phyloP scores from a whole-genome alignment of 2,888 invertebrate species.

The Lepidocyrtoides sp. region DNA sequence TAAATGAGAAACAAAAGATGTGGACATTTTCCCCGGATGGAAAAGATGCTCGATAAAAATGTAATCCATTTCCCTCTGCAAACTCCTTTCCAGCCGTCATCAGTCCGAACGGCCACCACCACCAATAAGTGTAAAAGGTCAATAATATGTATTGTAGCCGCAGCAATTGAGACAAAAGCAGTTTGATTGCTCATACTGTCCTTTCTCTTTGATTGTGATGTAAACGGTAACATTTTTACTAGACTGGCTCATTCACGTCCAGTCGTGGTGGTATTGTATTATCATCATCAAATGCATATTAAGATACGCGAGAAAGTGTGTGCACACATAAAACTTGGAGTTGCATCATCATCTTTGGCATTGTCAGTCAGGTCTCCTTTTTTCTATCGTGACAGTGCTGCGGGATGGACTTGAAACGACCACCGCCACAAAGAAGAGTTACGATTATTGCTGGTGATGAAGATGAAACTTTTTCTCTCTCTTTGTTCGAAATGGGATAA shows the following conservation, averaged over 20 bases:
- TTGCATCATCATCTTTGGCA: constrained; percentile 71
- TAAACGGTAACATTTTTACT: constrained; percentile 23
- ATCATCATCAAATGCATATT: constrained; percentile 76
- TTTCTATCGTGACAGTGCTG: not conserved
- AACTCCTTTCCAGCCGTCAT: not conserved
- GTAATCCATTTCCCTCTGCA: not conserved
- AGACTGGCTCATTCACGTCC: not conserved
- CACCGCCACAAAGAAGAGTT: constrained; percentile 77
- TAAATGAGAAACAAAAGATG: constrained; percentile 44
- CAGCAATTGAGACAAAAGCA: constrained; percentile 47
- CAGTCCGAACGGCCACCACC: too few relatives aligned
- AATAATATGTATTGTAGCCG: not conserved
- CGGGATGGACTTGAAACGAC: constrained; percentile 58
- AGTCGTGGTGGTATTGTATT: not conserved
- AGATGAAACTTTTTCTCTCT: constrained; percentile 37
- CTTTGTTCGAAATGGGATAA: too few relatives aligned
- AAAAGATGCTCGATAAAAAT: constrained; percentile 9
- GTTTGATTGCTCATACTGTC: constrained; percentile 11
- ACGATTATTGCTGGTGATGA: constrained; percentile 69
- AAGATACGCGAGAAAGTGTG: constrained; percentile 67
- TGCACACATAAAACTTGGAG: constrained; percentile 36
- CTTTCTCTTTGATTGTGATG: constrained; percentile 28
- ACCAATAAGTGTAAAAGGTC: not conserved
- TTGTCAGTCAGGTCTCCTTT: too few relatives aligned
- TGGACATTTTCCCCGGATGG: constrained; percentile 5